Evolutionary conservation across 2,113 vertebrate genomes (phyloP).

Genomic region (Ancistrus triradiatus): DNA sequence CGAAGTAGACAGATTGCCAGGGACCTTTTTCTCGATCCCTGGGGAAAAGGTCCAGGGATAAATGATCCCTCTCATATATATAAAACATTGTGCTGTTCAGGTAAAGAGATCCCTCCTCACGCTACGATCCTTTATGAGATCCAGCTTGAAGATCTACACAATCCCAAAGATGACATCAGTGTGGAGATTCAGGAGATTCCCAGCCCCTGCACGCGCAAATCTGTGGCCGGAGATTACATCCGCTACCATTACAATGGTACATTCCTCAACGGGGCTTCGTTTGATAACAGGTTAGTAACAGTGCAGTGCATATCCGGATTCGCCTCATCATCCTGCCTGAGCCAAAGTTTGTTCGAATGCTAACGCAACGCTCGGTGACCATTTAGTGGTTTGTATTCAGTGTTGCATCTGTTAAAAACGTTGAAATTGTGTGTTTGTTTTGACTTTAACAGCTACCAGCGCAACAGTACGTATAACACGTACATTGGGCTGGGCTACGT

Average conservation of each 20-base stretch:
- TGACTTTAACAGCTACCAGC: slow-evolving; percentile 77
- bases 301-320: no score
- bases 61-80: no score
- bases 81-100: slow-evolving; percentile 52
- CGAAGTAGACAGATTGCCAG: no score
- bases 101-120: slow-evolving; percentile 80
- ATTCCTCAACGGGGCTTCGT: slow-evolving; percentile 81
- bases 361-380: no score
- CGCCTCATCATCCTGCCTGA: no score
- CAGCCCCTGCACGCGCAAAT: slow-evolving; percentile 70
- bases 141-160: slow-evolving; percentile 86
- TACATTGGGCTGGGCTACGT: slow-evolving; percentile 94
- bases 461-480: slow-evolving; percentile 91
- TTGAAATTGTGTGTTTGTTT: no score
- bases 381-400: no score
- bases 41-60: no score
- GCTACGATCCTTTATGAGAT: slow-evolving; percentile 85
- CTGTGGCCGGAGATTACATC: slow-evolving; percentile 81
- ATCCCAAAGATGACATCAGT: slow-evolving; percentile 81
- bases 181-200: slow-evolving; percentile 77
- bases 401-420: background rate
- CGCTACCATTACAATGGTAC: slow-evolving; percentile 95
- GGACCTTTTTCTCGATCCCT: no score
- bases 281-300: slow-evolving; percentile 83
- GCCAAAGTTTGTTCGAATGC: no score